Percentiles rank a stretch among this genome's conserved stretches.
Evolutionary conservation across 2,113 vertebrate species (phyloP).

Genomic region (Sinocyclocheilus maitianheensis): DNA sequence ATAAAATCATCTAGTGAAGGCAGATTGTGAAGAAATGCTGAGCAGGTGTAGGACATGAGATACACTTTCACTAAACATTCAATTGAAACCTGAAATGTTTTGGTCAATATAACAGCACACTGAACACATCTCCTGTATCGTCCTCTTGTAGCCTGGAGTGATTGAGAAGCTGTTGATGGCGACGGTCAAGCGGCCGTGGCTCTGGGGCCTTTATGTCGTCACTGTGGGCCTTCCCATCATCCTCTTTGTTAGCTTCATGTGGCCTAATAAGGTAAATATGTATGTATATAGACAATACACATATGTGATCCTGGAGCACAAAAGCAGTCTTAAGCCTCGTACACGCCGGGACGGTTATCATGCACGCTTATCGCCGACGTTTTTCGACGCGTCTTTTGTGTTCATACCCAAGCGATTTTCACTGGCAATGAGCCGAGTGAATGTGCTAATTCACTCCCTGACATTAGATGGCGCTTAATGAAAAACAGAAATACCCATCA

Average conservation of each 20-base stretch:
- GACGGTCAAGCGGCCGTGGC: conserved; percentile 73
- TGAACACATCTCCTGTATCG: background rate
- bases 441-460: too few species aligned
- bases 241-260: conserved; percentile 79
- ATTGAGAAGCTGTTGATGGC: conserved; percentile 70
- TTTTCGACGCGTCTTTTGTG: too few species aligned
- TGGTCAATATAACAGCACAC: background rate
- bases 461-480: too few species aligned
- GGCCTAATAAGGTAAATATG: conserved; percentile 76
- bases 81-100: background rate
- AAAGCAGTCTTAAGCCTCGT: too few species aligned
- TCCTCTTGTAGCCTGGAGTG: conserved; percentile 61
- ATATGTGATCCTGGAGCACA: too few species aligned
- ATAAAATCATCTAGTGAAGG: background rate
- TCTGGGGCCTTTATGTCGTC: conserved; percentile 77
- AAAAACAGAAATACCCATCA: too few species aligned
- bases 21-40: background rate
- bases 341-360: too few species aligned
- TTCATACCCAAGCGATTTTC: too few species aligned
- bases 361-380: too few species aligned
- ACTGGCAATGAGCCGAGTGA: too few species aligned
- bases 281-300: too few species aligned
- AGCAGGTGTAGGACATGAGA: background rate
- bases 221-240: conserved; percentile 76
- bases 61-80: background rate